Base-by-base conservation (phyloP, 2,797 vertebrate species). In the Fistularia commersonii region DNA sequence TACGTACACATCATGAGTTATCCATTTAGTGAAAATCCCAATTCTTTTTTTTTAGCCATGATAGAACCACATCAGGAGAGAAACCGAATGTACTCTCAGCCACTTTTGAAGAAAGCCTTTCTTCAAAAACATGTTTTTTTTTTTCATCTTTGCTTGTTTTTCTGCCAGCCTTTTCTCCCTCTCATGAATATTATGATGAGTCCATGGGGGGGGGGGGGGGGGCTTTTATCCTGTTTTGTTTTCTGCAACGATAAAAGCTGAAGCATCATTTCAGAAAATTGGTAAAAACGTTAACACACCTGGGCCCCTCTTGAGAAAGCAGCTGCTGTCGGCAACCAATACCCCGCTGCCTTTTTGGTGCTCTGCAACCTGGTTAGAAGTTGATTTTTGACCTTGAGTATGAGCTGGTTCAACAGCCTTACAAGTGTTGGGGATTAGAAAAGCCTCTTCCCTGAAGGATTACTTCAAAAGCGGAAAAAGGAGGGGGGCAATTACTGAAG, bases 201-300 rank as follows among this genome's bases (percentile, higher is more conserved):
- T 8, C 3, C n/a, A 8, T 39, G 38, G 32, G 35, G 34, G 52
- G 65, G 60, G 37, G 60, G 1, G 15, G 6, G 6, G 1, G 43
- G 34, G 63, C 71, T 74, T 72, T 69, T 58, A 57, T 58, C 44
- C 36, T 59, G 50, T 51, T 73, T 68, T 62, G 42, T 54, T 69
- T 64, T 41, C 49, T 46, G n/a, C 35, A 52, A 46, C 45, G 48
- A 41, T 36, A 12, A 45, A 57, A 54, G 32, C 44, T 37, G 8
- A 43, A 80, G 73, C 48, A 75, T 81, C 87, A 85, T 90, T 63
- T 57, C 43, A 58, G 64, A 1, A 87, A 80, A 91, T 90, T 90
- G 84, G 54, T 71, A 45, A 81, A 74, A 64, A 49, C 54, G 72
- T 79, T 66, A 61, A 62, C 42, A 69, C 91, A 92, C 84, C 91